These are phyloP conservation scores for Drosophila lacicola DNA, from an alignment of 2,888 invertebrate genomes.

Conservation along the genomic window DNA sequence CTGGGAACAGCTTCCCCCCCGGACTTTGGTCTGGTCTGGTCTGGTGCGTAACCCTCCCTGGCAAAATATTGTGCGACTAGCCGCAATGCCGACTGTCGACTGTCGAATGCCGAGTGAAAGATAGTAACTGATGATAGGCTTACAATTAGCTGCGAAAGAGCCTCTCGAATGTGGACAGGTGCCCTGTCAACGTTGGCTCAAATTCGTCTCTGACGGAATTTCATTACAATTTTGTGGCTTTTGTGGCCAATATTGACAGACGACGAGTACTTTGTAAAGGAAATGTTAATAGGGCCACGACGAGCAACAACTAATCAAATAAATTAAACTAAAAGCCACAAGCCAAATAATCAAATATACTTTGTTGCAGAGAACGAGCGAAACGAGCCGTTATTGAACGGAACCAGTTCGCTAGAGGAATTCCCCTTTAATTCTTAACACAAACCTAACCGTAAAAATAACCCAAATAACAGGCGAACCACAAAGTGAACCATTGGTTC, in stretches of 20 bases:
- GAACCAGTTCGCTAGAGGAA: no score
- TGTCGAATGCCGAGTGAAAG: neutral
- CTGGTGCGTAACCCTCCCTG: conserved; percentile 4
- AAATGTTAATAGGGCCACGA: conserved; percentile 61
- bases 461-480: no score
- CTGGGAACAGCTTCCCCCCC: neutral
- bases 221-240: conserved; percentile 38
- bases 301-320: conserved; percentile 4
- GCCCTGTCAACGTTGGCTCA: conserved; percentile 27
- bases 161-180: conserved; percentile 17
- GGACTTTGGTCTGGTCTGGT: no score
- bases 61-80: conserved; percentile 12
- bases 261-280: conserved; percentile 18
- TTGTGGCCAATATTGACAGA: conserved; percentile 60
- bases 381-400: no score
- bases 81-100: conserved; percentile 34
- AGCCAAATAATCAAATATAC: conserved; percentile 28
- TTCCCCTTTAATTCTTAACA: no score
- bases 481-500: no score
- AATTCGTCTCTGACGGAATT: conserved; percentile 11
- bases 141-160: conserved; percentile 46
- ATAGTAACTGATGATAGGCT: conserved; percentile 42
- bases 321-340: conserved; percentile 15
- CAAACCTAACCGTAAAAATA: no score
- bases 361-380: conserved; percentile 1